Evolutionary conservation across 2,888 invertebrate genomes (phyloP), one percentile per base, ranked within the genome.

Genomic region (Geotrupes spiniger): DNA sequence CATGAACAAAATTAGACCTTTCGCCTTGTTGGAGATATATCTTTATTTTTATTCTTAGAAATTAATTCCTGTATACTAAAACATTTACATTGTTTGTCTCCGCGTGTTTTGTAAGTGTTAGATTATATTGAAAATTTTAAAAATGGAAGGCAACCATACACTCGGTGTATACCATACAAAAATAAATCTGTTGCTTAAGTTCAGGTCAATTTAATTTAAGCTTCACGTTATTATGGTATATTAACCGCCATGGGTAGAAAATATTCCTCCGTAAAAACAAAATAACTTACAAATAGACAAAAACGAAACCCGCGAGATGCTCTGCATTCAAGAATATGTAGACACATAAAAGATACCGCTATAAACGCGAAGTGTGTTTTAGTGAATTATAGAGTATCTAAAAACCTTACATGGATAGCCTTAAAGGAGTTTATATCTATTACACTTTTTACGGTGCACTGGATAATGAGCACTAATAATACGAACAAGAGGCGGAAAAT

Each of bases 391-490:
- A 45, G 46, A 51, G 44, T 46, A 43, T 44, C 51, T 51, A 50
- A 51, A 47, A 43, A 48, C 42, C 42, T 49, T 49, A 53, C 52
- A 46, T 51, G 41, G 45, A 42, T 45, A 49, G n/a, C n/a, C n/a
- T n/a, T n/a, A n/a, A n/a, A n/a, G n/a, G n/a, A n/a, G 47, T 50
- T 51, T 44, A 47, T 53, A 51, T 53, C 50, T 51, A 53, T 51
- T 49, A 54, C 46, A 47, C 48, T 51, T 51, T 45, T 49, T 51
- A 44, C 42, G 44, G 46, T 39, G 49, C 49, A 43, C 38, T 36
- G 49, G 46, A 51, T 56, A 56, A 53, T 53, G 49, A 56, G 49
- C 53, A 51, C 40, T 49, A 53, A 50, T 53, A 56, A 51, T 47
- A 41, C 49, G 46, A 53, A 48, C 49, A 42, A 40, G 47, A 33